phyloP scores from a whole-genome alignment of 2,888 invertebrate species.

The Bombylius major region DNA sequence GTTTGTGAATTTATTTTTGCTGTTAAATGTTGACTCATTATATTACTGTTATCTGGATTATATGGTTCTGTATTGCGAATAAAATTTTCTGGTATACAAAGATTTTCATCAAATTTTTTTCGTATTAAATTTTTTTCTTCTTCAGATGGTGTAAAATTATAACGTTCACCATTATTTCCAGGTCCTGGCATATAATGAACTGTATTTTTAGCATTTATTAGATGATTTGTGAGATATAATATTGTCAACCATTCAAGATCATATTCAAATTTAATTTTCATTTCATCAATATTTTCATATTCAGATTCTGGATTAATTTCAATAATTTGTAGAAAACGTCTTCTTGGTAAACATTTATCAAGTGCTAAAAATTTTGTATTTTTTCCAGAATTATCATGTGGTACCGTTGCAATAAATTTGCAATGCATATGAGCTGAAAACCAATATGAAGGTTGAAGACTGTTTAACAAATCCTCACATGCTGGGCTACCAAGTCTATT shows the following conservation, averaged over 20 bases:
- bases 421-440: slow-evolving; percentile 96
- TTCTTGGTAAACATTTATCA: slow-evolving; percentile 89
- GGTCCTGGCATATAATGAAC: slow-evolving; percentile 69
- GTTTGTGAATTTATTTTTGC: slow-evolving; percentile 59
- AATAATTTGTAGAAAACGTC: slow-evolving; percentile 79
- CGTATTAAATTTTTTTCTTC: slow-evolving; percentile 57
- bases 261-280: slow-evolving; percentile 39
- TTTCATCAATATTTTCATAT: slow-evolving; percentile 39
- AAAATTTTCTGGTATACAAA: slow-evolving; percentile 70
- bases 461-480: slow-evolving; percentile 65
- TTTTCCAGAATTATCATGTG: slow-evolving; percentile 48
- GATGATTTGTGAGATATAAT: slow-evolving; percentile 76
- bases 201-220: slow-evolving; percentile 57
- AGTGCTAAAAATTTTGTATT: slow-evolving; percentile 79
- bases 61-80: slow-evolving; percentile 56
- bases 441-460: slow-evolving; percentile 81
- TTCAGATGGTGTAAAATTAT: slow-evolving; percentile 45
- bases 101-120: slow-evolving; percentile 49
- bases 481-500: slow-evolving; percentile 80
- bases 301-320: slow-evolving; percentile 47
- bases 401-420: slow-evolving; percentile 81
- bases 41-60: slow-evolving; percentile 35
- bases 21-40: slow-evolving; percentile 34
- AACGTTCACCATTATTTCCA: slow-evolving; percentile 53
- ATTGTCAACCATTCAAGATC: slow-evolving; percentile 94